Conservation (phyloP, 1,140 invertebrate species). For the Coboldia fuscipes region DNA sequence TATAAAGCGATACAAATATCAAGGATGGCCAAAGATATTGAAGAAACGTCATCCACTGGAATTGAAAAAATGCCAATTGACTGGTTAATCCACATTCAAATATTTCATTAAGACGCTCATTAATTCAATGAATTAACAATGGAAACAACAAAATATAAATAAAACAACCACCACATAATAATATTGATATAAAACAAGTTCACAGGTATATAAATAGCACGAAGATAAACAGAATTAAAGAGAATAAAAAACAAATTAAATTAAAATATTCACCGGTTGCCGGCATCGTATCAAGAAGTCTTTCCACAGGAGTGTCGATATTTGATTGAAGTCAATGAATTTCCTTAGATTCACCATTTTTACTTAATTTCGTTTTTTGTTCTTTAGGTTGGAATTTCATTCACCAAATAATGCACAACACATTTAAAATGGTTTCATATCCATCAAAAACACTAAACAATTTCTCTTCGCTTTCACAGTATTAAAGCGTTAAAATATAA, state of each 20-base stretch:
- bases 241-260: background rate
- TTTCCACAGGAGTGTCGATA: slow-evolving; percentile 16
- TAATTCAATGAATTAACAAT: too few relatives aligned
- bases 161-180: background rate
- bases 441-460: too few relatives aligned
- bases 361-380: background rate
- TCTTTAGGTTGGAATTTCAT: too few relatives aligned
- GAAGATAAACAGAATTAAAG: background rate
- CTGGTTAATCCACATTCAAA: too few relatives aligned
- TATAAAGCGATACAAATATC: slow-evolving; percentile 16
- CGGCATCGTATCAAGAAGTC: slow-evolving; percentile 16
- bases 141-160: background rate
- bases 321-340: slow-evolving; percentile 10
- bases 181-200: too few relatives aligned
- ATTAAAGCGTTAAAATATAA: too few relatives aligned
- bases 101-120: too few relatives aligned
- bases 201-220: too few relatives aligned
- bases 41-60: slow-evolving; percentile 12
- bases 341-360: slow-evolving; percentile 7
- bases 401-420: too few relatives aligned
- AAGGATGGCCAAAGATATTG: slow-evolving; percentile 12
- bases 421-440: too few relatives aligned
- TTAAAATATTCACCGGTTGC: slow-evolving; percentile 9
- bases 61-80: background rate
- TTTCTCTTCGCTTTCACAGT: too few relatives aligned